Evolutionary conservation across 1,140 invertebrate genomes (phyloP).

Genomic region (Leptinotarsa defecta): DNA sequence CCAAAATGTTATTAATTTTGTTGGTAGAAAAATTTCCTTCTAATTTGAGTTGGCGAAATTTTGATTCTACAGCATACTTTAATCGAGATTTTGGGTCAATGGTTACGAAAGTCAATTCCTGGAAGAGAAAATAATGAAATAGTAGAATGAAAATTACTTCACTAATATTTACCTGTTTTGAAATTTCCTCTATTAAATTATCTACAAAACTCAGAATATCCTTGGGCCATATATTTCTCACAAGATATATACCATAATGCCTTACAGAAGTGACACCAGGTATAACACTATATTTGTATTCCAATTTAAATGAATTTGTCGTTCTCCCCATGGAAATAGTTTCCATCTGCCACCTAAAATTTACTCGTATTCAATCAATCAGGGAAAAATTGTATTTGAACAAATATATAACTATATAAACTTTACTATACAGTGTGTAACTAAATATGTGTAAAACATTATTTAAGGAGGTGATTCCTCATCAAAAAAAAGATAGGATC

Average conservation of each 20-base stretch:
- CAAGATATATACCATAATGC: constrained; percentile 50
- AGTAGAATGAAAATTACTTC: too few species aligned
- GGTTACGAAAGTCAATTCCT: constrained; percentile 30
- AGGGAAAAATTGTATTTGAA: not conserved
- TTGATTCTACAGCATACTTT: constrained; percentile 48
- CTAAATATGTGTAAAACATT: too few species aligned
- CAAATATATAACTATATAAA: too few species aligned
- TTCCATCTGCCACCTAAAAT: constrained; percentile 53
- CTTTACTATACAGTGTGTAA: too few species aligned
- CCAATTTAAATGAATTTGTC: constrained; percentile 40
- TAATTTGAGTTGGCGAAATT: constrained; percentile 41
- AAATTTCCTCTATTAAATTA: constrained; percentile 31
- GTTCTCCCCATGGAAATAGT: constrained; percentile 39
- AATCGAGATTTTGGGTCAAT: constrained; percentile 38
- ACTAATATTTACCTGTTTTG: constrained; percentile 17
- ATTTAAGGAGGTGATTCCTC: too few species aligned
- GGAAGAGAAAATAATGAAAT: constrained; percentile 27
- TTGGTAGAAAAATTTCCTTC: constrained; percentile 31
- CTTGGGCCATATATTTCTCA: constrained; percentile 46
- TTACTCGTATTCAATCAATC: not conserved
- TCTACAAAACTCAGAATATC: constrained; percentile 39
- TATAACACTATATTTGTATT: constrained; percentile 50
- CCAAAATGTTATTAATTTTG: constrained; percentile 38
- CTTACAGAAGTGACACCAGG: constrained; percentile 49
- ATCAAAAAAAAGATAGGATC: too few species aligned